Conservation (phyloP, 2,888 invertebrate genomes). For the Patella depressa region DNA sequence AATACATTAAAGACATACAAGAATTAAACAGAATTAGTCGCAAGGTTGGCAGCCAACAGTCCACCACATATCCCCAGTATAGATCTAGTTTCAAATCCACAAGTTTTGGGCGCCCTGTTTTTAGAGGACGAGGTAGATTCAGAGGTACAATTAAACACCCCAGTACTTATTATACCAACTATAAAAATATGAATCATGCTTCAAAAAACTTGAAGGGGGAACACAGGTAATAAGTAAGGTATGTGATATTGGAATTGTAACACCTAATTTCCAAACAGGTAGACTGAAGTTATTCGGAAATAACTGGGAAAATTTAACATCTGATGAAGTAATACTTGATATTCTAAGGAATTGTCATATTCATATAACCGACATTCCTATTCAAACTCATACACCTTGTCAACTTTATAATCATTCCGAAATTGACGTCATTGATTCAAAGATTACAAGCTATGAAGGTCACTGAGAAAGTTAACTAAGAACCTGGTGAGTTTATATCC, state of each 20-base stretch:
- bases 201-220: background rate
- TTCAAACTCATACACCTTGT: too few relatives aligned
- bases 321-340: background rate
- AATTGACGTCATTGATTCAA: too few relatives aligned
- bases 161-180: background rate
- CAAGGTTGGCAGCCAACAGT: background rate
- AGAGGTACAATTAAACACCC: background rate
- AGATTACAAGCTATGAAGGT: too few relatives aligned
- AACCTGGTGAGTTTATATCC: background rate
- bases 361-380: background rate
- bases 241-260: too few relatives aligned
- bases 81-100: background rate
- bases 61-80: background rate
- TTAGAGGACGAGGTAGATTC: background rate
- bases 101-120: background rate
- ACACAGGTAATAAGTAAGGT: background rate
- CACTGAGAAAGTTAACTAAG: background rate
- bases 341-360: background rate
- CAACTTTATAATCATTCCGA: too few relatives aligned
- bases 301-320: constrained; percentile 4
- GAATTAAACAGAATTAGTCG: background rate
- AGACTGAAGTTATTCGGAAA: background rate
- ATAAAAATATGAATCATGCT: background rate
- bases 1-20: background rate
- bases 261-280: too few relatives aligned